These are phyloP conservation scores for Larimichthys polyactis DNA, from an alignment of 2,113 vertebrate genomes.

Conservation along the genomic window DNA sequence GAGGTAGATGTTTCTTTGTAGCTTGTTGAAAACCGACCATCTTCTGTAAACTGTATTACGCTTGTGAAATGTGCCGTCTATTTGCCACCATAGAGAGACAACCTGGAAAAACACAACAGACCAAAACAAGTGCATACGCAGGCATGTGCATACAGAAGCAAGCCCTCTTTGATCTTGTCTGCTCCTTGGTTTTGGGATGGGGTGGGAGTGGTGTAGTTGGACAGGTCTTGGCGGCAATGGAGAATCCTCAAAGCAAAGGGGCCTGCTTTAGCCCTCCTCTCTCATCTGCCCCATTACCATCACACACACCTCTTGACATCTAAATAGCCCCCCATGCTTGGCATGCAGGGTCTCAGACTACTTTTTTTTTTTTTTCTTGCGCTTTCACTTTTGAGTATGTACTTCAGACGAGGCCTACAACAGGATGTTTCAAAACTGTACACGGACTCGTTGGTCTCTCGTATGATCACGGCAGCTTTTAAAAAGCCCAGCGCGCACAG, in stretches of 20 bases:
- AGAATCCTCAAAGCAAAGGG: conserved; percentile 76
- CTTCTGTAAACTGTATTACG: neutral
- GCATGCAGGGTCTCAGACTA: conserved; percentile 52
- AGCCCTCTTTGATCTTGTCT: conserved; percentile 63
- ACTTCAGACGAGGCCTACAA: conserved; percentile 20
- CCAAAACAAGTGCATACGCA: conserved; percentile 42
- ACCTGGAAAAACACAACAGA: neutral
- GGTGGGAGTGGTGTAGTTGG: conserved; percentile 43
- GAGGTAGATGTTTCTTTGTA: neutral
- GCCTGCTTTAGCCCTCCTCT: conserved; percentile 70
- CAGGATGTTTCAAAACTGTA: conserved; percentile 10
- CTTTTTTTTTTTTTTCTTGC: conserved; percentile 8
- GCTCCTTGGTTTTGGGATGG: conserved; percentile 33
- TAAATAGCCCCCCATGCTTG: conserved; percentile 73
- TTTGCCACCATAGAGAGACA: neutral
- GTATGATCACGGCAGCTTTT: conserved; percentile 22
- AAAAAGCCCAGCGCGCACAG: conserved; percentile 51
- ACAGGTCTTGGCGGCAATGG: conserved; percentile 60
- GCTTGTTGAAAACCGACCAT: neutral
- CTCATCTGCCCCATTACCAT: conserved; percentile 80
- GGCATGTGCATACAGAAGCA: conserved; percentile 44
- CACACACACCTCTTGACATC: conserved; percentile 80
- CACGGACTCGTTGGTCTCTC: neutral
- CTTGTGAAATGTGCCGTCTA: neutral
- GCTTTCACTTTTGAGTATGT: conserved; percentile 64